These are phyloP conservation scores for Cephalopterus ornatus DNA, from an alignment of 2,113 vertebrate genomes.

Conservation along the genomic window DNA sequence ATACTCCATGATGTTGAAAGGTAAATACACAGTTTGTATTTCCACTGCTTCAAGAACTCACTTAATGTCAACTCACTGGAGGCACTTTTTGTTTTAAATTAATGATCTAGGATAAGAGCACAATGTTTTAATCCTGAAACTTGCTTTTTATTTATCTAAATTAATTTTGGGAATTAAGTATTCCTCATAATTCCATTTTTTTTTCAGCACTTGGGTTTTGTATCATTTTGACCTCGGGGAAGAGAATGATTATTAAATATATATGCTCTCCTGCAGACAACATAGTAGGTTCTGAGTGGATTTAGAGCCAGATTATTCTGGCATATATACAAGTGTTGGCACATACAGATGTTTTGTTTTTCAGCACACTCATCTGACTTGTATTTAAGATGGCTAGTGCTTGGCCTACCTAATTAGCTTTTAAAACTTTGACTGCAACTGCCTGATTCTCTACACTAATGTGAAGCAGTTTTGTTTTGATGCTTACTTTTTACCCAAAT, in stretches of 20 bases:
- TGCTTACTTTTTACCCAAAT: not conserved
- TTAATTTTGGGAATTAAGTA: not conserved
- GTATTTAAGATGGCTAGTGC: not conserved
- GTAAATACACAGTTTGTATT: slow-evolving; percentile 71
- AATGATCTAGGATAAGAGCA: not conserved
- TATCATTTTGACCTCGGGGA: not conserved
- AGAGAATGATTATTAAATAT: not conserved
- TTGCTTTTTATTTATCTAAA: not conserved
- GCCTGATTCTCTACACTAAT: not conserved
- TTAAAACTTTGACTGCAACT: not conserved
- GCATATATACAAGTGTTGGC: not conserved
- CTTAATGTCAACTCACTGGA: not conserved
- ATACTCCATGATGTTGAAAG: slow-evolving; percentile 98
- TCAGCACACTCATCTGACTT: not conserved
- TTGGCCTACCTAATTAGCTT: not conserved
- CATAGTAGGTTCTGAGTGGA: not conserved
- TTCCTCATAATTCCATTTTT: not conserved
- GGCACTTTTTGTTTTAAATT: not conserved
- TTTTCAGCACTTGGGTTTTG: not conserved
- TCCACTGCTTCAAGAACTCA: not conserved
- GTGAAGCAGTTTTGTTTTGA: not conserved
- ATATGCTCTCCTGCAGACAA: not conserved
- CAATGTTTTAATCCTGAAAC: not conserved
- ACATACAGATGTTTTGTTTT: not conserved
- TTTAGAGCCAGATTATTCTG: not conserved